These are phyloP conservation scores for Stictonetta naevosa DNA, from an alignment of 2,113 vertebrate genomes.

Conservation along the genomic window DNA sequence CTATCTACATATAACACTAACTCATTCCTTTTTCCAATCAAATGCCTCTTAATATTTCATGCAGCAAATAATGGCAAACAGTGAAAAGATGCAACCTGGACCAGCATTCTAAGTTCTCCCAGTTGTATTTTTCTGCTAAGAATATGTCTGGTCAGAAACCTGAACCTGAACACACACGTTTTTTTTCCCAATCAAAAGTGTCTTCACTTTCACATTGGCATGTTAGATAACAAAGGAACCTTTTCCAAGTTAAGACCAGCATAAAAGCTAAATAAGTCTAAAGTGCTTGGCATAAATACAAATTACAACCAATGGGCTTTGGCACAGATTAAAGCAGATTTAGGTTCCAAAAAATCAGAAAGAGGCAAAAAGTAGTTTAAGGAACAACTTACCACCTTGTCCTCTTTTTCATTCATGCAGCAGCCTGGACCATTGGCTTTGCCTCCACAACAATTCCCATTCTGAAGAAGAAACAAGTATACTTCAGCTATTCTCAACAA, in stretches of 20 bases:
- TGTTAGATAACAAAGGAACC: neutral
- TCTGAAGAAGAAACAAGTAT: slow-evolving; percentile 50
- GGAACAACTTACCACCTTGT: slow-evolving; percentile 48
- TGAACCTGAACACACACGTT: neutral
- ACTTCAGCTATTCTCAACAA: neutral
- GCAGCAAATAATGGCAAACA: neutral
- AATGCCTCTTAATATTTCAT: neutral
- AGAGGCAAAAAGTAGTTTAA: neutral
- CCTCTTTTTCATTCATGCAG: slow-evolving; percentile 78
- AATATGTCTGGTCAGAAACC: neutral
- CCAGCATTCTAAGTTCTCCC: neutral
- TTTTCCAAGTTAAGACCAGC: neutral
- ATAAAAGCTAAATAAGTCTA: neutral
- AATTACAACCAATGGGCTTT: neutral
- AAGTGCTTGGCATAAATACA: neutral
- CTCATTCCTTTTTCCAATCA: neutral
- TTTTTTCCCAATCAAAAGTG: neutral
- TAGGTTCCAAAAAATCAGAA: neutral
- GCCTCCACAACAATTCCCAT: slow-evolving; percentile 81
- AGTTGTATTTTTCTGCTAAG: neutral
- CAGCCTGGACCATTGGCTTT: slow-evolving; percentile 75
- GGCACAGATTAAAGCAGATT: neutral
- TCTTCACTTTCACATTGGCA: neutral
- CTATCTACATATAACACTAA: neutral
- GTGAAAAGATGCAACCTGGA: neutral